Evolutionary conservation across 1,140 invertebrate species (phyloP), one percentile per base, ranked within the genome.

Genomic region (Drosophila tropicalis): DNA sequence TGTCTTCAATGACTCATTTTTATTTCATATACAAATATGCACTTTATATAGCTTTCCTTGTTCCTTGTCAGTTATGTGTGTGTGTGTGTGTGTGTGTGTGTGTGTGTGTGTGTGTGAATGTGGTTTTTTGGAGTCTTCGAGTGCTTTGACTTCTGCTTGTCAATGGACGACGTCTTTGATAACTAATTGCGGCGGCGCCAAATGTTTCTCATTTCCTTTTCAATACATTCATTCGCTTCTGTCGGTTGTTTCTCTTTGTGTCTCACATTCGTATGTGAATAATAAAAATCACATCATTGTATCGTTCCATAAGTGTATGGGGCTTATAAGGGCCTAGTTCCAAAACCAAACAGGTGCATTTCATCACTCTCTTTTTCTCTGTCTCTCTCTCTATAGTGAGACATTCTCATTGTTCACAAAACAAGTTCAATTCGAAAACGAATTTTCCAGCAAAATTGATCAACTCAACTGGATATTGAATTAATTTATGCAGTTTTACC

Each of bases 131-230:
- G 79, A 83, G 79, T 75, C 69, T 89, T 69, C 70, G 71, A 89
- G 84, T 89, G 81, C 84, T 83, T 84, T 89, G 84, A 89, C 84
- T 89, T 89, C 74, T 81, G 84, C 77, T 89, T 89, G 84, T 89
- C 84, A 89, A 89, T 84, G 84, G 64, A 74, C 84, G 84, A 84
- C 77, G 84, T 81, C 84, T 81, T 89, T 81, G 84, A 89, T 89
- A 89, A 89, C 84, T 89, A 89, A 89, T 89, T 89, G 84, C 84
- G 73, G 57, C 84, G 84, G 84, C 84, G 84, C 84, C 84, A 89
- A 89, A 89, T 89, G 80, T 77, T 83, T 87, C 70, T 69, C 63
- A 61, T 68, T 68, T 66, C 58, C 56, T 68, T 62, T 67, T 56
- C 32, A 58, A 29, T 62, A 25, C 56, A 41, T 54, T 54, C 56